A percentile compares a stretch with the other conserved stretches of the same genome.
Conservation (phyloP, 2,797 vertebrate genomes). For the Podarcis lilfordi region DNA sequence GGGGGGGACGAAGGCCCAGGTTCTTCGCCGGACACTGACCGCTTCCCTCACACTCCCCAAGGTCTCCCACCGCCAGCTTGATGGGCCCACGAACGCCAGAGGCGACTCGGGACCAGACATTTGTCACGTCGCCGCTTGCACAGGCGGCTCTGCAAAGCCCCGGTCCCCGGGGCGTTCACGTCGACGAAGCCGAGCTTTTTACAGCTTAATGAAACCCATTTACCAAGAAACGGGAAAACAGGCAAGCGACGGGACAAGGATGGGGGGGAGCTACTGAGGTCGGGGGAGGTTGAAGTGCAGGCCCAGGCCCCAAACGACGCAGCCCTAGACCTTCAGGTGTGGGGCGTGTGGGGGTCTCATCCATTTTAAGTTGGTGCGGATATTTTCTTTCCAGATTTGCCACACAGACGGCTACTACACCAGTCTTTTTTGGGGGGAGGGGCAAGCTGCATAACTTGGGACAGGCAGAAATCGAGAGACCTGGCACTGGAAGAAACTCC, state of each 20-base stretch:
- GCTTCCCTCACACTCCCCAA: neutral
- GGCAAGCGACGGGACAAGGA: neutral
- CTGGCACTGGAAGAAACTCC: neutral
- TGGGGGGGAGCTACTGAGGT: neutral
- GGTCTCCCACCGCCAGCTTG: neutral
- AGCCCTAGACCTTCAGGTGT: neutral
- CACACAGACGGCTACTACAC: too few species aligned
- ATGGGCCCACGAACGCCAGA: neutral
- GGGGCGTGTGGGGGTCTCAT: neutral
- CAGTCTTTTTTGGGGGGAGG: neutral
- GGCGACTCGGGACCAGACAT: neutral
- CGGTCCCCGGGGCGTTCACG: neutral
- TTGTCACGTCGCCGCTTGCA: neutral
- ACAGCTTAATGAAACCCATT: conserved; percentile 44
- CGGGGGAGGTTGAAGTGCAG: neutral
- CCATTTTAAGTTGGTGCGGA: neutral
- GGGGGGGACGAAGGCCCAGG: neutral
- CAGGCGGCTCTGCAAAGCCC: neutral
- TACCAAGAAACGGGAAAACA: neutral
- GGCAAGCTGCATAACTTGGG: neutral
- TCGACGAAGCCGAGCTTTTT: neutral
- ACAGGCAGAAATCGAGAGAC: neutral
- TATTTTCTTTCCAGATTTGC: neutral
- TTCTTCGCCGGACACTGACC: neutral
- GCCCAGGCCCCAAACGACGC: neutral